A percentile compares a stretch with the other conserved stretches of the same genome.
Evolutionary conservation across 2,113 vertebrate species (phyloP).

Genomic region (Anoplopoma fimbria): DNA sequence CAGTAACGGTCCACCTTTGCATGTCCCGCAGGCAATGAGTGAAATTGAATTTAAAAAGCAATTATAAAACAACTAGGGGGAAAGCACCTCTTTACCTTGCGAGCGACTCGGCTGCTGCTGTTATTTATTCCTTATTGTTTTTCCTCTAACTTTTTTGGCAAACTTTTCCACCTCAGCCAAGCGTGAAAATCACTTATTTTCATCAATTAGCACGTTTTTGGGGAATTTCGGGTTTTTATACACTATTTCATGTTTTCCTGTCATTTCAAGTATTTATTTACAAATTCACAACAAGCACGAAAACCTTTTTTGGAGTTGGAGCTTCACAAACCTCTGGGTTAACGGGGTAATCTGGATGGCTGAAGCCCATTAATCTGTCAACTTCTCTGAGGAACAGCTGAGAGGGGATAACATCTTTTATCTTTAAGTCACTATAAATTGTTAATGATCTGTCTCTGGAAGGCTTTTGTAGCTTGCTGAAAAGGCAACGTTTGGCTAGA

Average conservation of each 20-base stretch:
- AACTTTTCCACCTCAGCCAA: not conserved
- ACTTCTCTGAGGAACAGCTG: slow-evolving; percentile 29
- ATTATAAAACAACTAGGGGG: slow-evolving; percentile 49
- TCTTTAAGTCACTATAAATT: slow-evolving; percentile 29
- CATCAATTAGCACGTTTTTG: not conserved
- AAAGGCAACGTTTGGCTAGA: not conserved
- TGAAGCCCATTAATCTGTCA: slow-evolving; percentile 28
- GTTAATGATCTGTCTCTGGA: not conserved
- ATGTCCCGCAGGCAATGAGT: slow-evolving; percentile 30
- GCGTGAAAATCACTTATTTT: not conserved
- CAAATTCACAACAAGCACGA: slow-evolving; percentile 6
- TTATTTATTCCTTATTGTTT: slow-evolving; percentile 45
- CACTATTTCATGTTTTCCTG: not conserved
- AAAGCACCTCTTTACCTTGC: slow-evolving; percentile 27
- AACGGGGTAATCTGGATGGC: slow-evolving; percentile 17
- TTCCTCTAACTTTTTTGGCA: not conserved
- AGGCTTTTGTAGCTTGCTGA: slow-evolving; percentile 8
- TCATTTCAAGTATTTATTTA: not conserved
- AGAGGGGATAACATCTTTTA: slow-evolving; percentile 22
- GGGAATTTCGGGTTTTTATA: not conserved
- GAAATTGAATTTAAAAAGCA: slow-evolving; percentile 60
- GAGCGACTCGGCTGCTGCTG: not conserved
- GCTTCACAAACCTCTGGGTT: slow-evolving; percentile 13
- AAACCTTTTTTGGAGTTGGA: not conserved
- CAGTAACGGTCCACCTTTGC: slow-evolving; percentile 1